Base-by-base conservation (phyloP, 2,797 vertebrate genomes). In the Coccyzus lansbergi region DNA sequence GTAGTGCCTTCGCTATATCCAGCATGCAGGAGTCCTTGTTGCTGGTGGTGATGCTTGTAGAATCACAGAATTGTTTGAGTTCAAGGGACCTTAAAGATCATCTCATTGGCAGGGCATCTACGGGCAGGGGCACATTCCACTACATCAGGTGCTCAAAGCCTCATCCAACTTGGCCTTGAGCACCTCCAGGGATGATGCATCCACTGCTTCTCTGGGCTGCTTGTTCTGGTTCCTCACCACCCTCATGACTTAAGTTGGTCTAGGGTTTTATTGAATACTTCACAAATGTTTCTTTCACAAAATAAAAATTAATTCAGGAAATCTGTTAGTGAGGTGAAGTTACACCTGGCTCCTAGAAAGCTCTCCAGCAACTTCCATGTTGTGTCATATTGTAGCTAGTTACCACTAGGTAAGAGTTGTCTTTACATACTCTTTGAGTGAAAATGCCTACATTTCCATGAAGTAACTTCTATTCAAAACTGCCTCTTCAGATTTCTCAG, bases 1-100 rank as follows among this genome's bases (percentile, higher is more conserved):
- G 31, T 0, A 0, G 29, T 13, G 31, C 36, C 62, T 79, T 68
- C 60, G 7, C 25, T 64, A 75, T 68, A 19, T 28, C 33, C 67
- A 68, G 59, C 33, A 64, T 33, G 40, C 2, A 10, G 12, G 29
- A 62, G 25, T 40, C 40, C 34, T 60, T 55, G 13, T 11, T 20
- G 55, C n/a, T 8, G 10, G 5, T 22, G 38, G 26, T 36, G 38
- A n/a, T 46, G 31, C 10, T 49, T 11, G 3, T 13, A 22, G 19
- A 46, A 46, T 46, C 46, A 46, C 17, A 46, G 46, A 46, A 46
- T 46, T 19, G 7, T 20, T 10, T 46, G 46, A 17, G 20, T 46
- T 46, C 19, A 46, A 46, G 46, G 46, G 19, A 20, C 20, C 46
- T 46, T 46, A 46, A 46, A 46, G 46, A 20, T 21, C 19, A 46